phyloP scores from a whole-genome alignment of 1,140 invertebrate species.

The Tenebrio molitor region DNA sequence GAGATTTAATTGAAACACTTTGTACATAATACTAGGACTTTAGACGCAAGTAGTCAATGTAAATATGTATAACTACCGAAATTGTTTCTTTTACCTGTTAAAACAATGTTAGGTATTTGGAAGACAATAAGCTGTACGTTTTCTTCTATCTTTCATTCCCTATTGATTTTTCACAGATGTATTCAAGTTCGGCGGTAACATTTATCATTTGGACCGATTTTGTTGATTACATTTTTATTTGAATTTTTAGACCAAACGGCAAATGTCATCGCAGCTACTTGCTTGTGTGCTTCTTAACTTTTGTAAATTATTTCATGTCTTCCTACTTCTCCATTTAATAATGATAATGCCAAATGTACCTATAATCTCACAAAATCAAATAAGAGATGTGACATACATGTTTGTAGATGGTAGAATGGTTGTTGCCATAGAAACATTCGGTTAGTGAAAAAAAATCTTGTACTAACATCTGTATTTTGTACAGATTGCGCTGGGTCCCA shows the following conservation, averaged over 20 bases:
- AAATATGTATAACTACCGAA: slow-evolving; percentile 49
- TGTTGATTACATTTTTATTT: slow-evolving; percentile 12
- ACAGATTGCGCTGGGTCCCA: slow-evolving; percentile 38
- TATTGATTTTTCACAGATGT: neutral
- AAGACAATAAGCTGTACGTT: slow-evolving; percentile 55
- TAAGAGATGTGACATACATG: slow-evolving; percentile 52
- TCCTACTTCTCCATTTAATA: slow-evolving; percentile 51
- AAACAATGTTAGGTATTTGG: slow-evolving; percentile 55
- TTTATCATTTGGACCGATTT: slow-evolving; percentile 1
- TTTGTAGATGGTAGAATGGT: slow-evolving; percentile 51
- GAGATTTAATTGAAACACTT: slow-evolving; percentile 38
- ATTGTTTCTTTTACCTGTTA: slow-evolving; percentile 48
- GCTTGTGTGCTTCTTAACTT: slow-evolving; percentile 33
- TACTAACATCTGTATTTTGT: slow-evolving; percentile 35
- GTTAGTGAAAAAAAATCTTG: slow-evolving; percentile 46
- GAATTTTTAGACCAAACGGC: neutral
- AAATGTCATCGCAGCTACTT: slow-evolving; percentile 6
- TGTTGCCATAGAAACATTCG: slow-evolving; percentile 41
- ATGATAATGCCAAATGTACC: slow-evolving; percentile 53
- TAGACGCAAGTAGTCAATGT: slow-evolving; percentile 46
- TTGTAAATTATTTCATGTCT: slow-evolving; percentile 50
- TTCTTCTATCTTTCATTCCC: slow-evolving; percentile 8
- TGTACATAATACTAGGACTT: slow-evolving; percentile 46
- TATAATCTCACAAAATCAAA: slow-evolving; percentile 52
- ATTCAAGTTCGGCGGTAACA: slow-evolving; percentile 2